A percentile compares a stretch with the other conserved stretches of the same genome.
These are phyloP conservation scores for Aptenodytes patagonicus DNA, from an alignment of 2,113 vertebrate genomes.

Conservation along the genomic window DNA sequence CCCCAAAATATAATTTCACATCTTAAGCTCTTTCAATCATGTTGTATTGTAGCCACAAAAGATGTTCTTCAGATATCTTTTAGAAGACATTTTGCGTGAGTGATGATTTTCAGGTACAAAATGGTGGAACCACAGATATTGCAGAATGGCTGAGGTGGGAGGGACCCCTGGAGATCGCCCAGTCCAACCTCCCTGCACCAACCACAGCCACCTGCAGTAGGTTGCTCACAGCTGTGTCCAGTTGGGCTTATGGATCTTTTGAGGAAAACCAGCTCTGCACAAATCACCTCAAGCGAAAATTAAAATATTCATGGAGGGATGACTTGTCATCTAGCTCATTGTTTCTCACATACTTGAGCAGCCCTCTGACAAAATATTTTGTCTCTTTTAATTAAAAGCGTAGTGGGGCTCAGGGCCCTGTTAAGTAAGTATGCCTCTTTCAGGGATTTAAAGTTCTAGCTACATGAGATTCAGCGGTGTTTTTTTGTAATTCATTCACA, in stretches of 20 bases:
- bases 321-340: background rate
- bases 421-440: background rate
- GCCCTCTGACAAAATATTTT: background rate
- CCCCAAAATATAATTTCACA: background rate
- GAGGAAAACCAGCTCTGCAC: background rate
- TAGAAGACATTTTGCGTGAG: background rate
- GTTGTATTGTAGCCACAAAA: background rate
- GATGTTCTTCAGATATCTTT: background rate
- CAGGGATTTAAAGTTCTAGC: background rate
- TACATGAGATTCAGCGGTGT: background rate
- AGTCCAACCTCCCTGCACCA: fast-evolving
- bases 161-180: background rate
- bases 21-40: background rate
- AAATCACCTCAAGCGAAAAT: background rate
- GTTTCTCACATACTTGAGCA: background rate
- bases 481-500: background rate
- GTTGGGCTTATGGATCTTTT: background rate
- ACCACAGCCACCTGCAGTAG: background rate
- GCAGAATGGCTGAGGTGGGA: background rate
- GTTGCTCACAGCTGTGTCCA: background rate
- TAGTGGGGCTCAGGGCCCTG: background rate
- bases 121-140: background rate
- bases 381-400: background rate
- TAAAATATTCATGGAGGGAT: background rate
- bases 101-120: background rate